Conservation (phyloP, 1,140 invertebrate species). For the Kradibia gibbosae region DNA sequence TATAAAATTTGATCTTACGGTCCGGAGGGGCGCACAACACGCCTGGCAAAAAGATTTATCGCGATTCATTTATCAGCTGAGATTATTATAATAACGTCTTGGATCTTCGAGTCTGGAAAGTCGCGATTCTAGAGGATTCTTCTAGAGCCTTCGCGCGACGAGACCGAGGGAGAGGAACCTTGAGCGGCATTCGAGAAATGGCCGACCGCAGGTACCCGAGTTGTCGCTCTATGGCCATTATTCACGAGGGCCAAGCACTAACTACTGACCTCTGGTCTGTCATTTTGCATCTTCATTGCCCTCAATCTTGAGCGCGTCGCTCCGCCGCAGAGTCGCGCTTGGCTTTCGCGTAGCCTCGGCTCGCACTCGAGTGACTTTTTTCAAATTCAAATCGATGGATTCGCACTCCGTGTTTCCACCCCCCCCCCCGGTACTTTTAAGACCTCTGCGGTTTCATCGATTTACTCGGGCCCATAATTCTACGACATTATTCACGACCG, state of each 20-base stretch:
- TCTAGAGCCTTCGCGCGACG: no score
- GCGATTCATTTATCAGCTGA: no score
- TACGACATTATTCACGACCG: no score
- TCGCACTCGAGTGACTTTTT: background rate
- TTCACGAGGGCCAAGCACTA: conserved; percentile 1
- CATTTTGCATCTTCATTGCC: background rate
- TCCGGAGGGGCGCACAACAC: no score
- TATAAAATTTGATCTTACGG: no score
- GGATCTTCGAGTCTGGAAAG: no score
- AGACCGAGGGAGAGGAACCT: no score
- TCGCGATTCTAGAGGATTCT: no score
- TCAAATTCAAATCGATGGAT: conserved; percentile 2
- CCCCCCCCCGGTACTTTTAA: background rate
- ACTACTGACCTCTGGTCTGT: background rate
- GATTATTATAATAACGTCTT: no score
- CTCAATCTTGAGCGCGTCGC: background rate
- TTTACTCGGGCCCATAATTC: background rate
- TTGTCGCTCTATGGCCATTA: background rate
- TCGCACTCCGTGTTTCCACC: background rate
- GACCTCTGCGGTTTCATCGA: background rate
- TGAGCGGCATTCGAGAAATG: conserved; percentile 9
- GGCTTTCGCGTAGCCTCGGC: background rate
- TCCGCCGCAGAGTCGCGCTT: background rate
- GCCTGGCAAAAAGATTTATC: no score
- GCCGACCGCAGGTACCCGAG: conserved; percentile 22